These are phyloP conservation scores for Plemyria rubiginata DNA, from an alignment of 2,888 invertebrate species.

Conservation along the genomic window DNA sequence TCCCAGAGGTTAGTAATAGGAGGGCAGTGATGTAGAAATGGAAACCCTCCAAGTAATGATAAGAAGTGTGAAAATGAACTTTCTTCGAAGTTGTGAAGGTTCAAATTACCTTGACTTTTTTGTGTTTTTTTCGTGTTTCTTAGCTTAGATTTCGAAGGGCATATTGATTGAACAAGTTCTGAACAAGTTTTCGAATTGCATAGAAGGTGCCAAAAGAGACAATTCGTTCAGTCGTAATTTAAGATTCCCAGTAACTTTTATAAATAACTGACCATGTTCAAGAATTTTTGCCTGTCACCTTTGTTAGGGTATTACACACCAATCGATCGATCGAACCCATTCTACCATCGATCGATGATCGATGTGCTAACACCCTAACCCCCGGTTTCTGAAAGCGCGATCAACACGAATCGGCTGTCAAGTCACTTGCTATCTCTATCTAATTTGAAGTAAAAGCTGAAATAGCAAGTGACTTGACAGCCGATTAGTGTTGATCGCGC, in stretches of 20 bases:
- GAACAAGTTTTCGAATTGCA: constrained; percentile 11
- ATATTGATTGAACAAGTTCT: constrained; percentile 13
- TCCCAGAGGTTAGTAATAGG: constrained; percentile 7
- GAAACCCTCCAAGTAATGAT: constrained; percentile 60
- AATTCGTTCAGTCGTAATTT: constrained; percentile 13
- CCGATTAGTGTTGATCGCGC: too few relatives aligned
- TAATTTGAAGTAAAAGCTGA: too few relatives aligned
- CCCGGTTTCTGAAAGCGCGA: too few relatives aligned
- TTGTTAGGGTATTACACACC: too few relatives aligned
- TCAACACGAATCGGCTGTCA: too few relatives aligned
- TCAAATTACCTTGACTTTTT: constrained; percentile 10
- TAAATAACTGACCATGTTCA: neutral
- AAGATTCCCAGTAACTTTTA: neutral
- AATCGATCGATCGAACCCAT: too few relatives aligned
- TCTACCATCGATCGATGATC: too few relatives aligned
- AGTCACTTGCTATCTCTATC: too few relatives aligned
- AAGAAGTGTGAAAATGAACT: constrained; percentile 36
- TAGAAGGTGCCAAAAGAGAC: constrained; percentile 24
- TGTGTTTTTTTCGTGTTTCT: constrained; percentile 17
- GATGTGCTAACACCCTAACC: too few relatives aligned
- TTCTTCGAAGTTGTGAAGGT: constrained; percentile 16
- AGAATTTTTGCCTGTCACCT: neutral
- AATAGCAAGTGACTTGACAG: too few relatives aligned
- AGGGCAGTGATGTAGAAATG: constrained; percentile 44
- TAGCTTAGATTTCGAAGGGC: constrained; percentile 7